Evolutionary conservation across 2,113 vertebrate genomes (phyloP).

Genomic region (Pao palembangensis): DNA sequence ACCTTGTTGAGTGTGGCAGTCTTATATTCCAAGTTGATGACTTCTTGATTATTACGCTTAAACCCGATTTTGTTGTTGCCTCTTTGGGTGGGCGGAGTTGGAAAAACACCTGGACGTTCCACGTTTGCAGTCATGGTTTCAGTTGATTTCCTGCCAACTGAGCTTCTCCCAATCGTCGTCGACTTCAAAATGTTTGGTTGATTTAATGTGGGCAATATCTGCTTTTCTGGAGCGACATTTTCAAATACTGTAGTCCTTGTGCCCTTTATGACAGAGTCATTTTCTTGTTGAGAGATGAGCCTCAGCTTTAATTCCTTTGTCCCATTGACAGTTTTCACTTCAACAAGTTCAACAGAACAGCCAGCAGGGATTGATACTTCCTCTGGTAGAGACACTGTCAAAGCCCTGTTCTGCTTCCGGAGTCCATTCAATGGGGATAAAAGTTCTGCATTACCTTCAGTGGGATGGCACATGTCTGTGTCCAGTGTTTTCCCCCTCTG

Average conservation of each 20-base stretch:
- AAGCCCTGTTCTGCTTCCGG: slow-evolving; percentile 80
- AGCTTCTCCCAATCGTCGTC: slow-evolving; percentile 31
- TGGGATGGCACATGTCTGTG: slow-evolving; percentile 14
- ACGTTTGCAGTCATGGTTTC: slow-evolving; percentile 27
- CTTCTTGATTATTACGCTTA: slow-evolving; percentile 50
- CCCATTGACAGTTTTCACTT: slow-evolving; percentile 89
- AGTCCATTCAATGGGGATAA: slow-evolving; percentile 77
- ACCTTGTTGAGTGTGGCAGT: slow-evolving; percentile 42
- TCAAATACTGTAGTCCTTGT: slow-evolving; percentile 21
- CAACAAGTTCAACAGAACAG: slow-evolving; percentile 89
- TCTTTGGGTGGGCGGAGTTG: slow-evolving; percentile 3
- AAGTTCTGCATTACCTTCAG: slow-evolving; percentile 77
- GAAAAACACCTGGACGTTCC: slow-evolving; percentile 13
- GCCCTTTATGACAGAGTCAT: slow-evolving; percentile 50
- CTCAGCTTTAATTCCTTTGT: slow-evolving; percentile 87
- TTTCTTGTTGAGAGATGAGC: slow-evolving; percentile 77
- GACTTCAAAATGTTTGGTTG: slow-evolving; percentile 34
- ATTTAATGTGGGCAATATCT: slow-evolving; percentile 41
- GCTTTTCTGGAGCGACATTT: slow-evolving; percentile 35
- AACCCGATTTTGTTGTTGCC: slow-evolving; percentile 31
- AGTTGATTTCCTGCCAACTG: slow-evolving; percentile 35
- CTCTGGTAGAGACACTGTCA: slow-evolving; percentile 86
- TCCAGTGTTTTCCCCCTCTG: slow-evolving; percentile 45
- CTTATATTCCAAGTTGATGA: slow-evolving; percentile 46
- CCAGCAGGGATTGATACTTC: slow-evolving; percentile 86